These are phyloP conservation scores for Megaceryle torquata DNA, from an alignment of 2,113 vertebrate species.

Conservation along the genomic window DNA sequence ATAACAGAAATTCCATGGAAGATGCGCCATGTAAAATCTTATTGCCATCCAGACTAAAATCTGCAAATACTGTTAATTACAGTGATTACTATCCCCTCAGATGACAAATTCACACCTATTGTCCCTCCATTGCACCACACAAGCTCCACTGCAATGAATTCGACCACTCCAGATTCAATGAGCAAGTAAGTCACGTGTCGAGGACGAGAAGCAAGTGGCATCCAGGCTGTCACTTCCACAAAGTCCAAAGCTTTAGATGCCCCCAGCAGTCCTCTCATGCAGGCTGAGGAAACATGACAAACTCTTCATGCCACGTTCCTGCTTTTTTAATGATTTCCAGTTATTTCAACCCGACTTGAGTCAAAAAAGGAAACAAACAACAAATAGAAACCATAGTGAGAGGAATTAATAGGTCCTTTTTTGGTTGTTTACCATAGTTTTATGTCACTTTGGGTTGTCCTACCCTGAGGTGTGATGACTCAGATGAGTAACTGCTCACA, in stretches of 20 bases:
- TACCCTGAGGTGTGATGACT: background rate
- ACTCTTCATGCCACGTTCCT: background rate
- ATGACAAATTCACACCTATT: background rate
- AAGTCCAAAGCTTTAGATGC: background rate
- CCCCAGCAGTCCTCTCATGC: background rate
- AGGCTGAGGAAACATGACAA: background rate
- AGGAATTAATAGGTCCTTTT: background rate
- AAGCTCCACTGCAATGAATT: background rate
- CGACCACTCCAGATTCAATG: accelerated
- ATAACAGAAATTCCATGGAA: constrained; percentile 11
- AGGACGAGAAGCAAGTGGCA: background rate
- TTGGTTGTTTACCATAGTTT: background rate
- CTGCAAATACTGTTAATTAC: constrained; percentile 28
- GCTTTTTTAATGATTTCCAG: background rate
- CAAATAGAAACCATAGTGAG: background rate
- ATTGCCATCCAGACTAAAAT: background rate
- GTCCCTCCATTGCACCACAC: background rate
- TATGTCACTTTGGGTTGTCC: background rate
- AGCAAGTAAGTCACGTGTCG: accelerated
- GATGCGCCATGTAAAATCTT: background rate
- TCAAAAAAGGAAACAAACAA: background rate
- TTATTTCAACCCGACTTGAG: background rate
- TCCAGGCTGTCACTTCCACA: background rate
- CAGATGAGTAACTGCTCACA: background rate
- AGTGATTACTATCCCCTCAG: background rate